A percentile compares a stretch with the other conserved stretches of the same genome.
phyloP scores from a whole-genome alignment of 2,113 vertebrate species.

The Abramis brama region DNA sequence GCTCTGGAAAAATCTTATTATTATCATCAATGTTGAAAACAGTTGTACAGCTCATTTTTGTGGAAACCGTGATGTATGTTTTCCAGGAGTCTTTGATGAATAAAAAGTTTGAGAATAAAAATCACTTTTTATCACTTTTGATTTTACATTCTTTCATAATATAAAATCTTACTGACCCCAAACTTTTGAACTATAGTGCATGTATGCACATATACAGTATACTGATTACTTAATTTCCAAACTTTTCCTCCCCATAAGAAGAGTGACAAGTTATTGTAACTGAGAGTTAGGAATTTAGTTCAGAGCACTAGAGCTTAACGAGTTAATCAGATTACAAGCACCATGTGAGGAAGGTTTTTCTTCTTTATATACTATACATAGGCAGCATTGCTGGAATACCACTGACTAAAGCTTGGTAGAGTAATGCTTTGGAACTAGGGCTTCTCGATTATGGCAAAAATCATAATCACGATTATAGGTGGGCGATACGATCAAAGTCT shows the following conservation, averaged over 20 bases:
- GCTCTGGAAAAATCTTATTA: background rate
- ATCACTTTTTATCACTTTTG: background rate
- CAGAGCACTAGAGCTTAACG: slow-evolving; percentile 35
- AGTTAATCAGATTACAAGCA: slow-evolving; percentile 50
- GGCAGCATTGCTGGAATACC: background rate
- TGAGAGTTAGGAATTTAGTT: slow-evolving; percentile 19
- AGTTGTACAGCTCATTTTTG: background rate
- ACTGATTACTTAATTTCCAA: background rate
- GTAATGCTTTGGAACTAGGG: background rate
- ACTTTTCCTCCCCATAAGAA: background rate
- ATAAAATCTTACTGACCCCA: background rate
- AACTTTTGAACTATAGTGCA: background rate
- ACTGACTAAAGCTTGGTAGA: background rate
- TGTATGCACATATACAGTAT: background rate
- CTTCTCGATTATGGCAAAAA: too few relatives aligned
- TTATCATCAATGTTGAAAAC: background rate
- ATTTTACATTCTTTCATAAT: background rate
- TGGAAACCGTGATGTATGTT: background rate
- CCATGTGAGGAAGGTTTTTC: slow-evolving; percentile 34
- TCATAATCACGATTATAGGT: too few relatives aligned
- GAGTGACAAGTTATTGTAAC: background rate
- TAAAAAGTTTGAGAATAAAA: background rate
- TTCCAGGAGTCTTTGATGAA: background rate
- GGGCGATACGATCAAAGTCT: too few relatives aligned
- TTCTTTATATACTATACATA: background rate